Base-by-base conservation (phyloP, 2,888 invertebrate genomes). In the Drosophila kambysellisi region DNA sequence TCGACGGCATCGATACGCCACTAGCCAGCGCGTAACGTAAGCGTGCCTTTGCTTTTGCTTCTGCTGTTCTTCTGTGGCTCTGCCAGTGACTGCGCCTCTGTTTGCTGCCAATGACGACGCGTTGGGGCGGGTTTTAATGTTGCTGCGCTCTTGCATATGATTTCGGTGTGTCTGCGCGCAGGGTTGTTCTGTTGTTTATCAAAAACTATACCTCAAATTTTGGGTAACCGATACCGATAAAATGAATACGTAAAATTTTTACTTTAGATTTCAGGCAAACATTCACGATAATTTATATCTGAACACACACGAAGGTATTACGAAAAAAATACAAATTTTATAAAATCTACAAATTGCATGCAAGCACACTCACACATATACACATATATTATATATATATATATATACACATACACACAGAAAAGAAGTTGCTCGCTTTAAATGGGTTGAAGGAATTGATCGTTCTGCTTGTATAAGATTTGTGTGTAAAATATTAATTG, bases 71-170 rank as follows among this genome's bases (percentile, higher is more conserved):
- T 35, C 50, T 53, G 41, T 61, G 50, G 50, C 62, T 67, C 43
- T 60, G 46, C 33, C 62, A 56, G 61, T 57, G 63, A 46, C 46
- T 39, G 37, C 29, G 54, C 37, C 29, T 29, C 29, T 54, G 54
- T 37, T 53, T 58, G 53, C 53, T 59, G 63, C 29, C 60, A 76
- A 52, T 48, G 70, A 68, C 72, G 78, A 46, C 75, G 79, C 80
- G 80, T 77, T 79, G 77, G 77, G 77, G 76, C 77, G 76, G 80
- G 67, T 78, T 78, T 79, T 76, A 78, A 78, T 77, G 64, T 72
- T 78, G 80, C 67, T 78, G 76, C 80, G 76, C 80, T 78, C 76
- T 78, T 79, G 76, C 80, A 77, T 79, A 77, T 77, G 77, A 70
- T 66, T 79, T 65, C 58, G 57, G 50, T 46, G 69, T 70, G 57